Conservation (phyloP, 1,140 invertebrate species). For the Cepaea nemoralis region DNA sequence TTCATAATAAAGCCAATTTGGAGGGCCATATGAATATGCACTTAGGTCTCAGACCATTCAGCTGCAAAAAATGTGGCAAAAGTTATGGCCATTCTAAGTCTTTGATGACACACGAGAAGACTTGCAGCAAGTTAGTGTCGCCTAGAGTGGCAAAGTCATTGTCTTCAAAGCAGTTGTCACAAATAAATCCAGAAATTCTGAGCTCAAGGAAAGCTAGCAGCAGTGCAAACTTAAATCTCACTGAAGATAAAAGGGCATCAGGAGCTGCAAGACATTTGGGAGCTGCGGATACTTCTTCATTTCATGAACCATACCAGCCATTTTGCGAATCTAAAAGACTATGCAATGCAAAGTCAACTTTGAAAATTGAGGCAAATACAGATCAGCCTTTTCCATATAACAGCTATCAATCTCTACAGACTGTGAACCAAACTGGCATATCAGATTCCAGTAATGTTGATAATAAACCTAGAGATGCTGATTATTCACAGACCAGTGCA, state of each 20-base stretch:
- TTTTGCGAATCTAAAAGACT: background rate
- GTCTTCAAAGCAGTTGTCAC: background rate
- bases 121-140: background rate
- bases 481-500: background rate
- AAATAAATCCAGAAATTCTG: background rate
- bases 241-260: background rate
- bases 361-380: background rate
- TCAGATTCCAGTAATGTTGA: background rate
- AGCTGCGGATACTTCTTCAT: slow-evolving; percentile 4
- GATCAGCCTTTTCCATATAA: background rate
- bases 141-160: background rate
- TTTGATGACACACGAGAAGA: slow-evolving; percentile 37
- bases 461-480: background rate
- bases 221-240: background rate
- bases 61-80: slow-evolving; percentile 36
- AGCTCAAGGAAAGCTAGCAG: background rate
- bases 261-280: background rate
- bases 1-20: slow-evolving; percentile 35
- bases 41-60: slow-evolving; percentile 31
- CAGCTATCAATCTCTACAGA: slow-evolving; percentile 18
- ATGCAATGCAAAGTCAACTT: background rate
- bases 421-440: background rate
- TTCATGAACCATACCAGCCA: background rate
- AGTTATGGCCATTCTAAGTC: slow-evolving; percentile 37
- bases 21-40: slow-evolving; percentile 42